These are phyloP conservation scores for Microtus obscurus DNA, from an alignment of 2,797 vertebrate genomes.

Conservation along the genomic window DNA sequence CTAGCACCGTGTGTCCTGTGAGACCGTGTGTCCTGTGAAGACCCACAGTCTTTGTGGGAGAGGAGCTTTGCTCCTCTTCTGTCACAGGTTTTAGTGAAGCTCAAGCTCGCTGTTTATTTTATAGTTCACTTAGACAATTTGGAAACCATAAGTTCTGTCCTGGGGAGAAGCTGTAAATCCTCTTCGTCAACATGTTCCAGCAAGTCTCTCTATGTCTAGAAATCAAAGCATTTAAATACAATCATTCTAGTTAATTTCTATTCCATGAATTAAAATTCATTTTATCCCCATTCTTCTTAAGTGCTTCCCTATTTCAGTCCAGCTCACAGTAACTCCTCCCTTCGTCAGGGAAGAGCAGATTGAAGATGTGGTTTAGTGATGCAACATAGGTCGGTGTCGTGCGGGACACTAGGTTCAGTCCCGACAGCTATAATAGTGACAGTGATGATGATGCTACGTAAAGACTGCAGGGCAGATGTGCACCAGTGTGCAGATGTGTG, in stretches of 20 bases:
- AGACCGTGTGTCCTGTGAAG: no score
- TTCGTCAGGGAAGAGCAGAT: background rate
- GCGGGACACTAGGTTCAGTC: no score
- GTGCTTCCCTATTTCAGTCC: background rate
- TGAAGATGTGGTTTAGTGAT: background rate
- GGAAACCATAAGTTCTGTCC: background rate
- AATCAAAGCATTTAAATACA: background rate
- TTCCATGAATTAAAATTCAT: background rate
- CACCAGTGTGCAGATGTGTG: background rate
- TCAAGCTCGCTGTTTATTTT: background rate
- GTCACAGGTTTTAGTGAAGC: background rate
- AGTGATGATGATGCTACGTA: no score
- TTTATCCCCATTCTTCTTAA: background rate
- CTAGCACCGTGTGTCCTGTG: background rate
- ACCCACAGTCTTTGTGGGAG: background rate
- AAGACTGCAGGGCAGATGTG: background rate
- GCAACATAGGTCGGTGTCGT: background rate
- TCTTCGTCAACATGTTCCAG: background rate
- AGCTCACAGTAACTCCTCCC: background rate
- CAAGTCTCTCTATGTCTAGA: background rate
- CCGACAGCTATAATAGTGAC: no score
- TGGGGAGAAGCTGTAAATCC: background rate
- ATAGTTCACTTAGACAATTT: conserved; percentile 9
- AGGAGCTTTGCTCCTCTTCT: background rate
- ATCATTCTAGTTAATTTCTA: conserved; percentile 34